Conservation (phyloP, 2,888 invertebrate species). For the Orthonevra nobilis region DNA sequence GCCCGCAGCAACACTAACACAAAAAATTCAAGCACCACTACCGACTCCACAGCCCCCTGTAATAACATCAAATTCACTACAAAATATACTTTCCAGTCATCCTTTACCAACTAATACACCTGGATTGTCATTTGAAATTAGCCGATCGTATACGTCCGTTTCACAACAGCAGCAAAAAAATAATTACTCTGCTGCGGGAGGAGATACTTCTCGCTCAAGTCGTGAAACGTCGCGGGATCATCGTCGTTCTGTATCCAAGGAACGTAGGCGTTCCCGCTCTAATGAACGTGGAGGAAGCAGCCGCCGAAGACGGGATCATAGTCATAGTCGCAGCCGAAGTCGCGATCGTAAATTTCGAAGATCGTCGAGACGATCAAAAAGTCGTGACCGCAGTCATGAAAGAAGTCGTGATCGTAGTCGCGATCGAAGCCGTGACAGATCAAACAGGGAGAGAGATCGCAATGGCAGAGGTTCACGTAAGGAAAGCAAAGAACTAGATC, state of each 20-base stretch:
- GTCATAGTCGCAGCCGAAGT: constrained; percentile 77
- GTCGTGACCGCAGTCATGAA: constrained; percentile 77
- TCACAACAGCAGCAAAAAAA: constrained; percentile 57
- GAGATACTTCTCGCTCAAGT: constrained; percentile 20
- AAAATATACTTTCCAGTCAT: constrained; percentile 74
- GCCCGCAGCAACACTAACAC: constrained; percentile 71
- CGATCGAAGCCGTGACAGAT: constrained; percentile 78
- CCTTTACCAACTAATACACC: constrained; percentile 75
- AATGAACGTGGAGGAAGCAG: constrained; percentile 76
- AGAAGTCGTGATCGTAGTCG: constrained; percentile 80
- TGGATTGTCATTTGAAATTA: constrained; percentile 77
- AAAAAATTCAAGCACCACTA: constrained; percentile 34
- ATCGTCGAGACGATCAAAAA: constrained; percentile 73
- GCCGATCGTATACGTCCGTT: constrained; percentile 46
- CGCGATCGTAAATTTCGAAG: constrained; percentile 80
- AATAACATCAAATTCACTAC: constrained; percentile 76
- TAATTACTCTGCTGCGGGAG: constrained; percentile 1
- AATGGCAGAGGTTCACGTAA: constrained; percentile 75
- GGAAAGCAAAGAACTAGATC: constrained; percentile 30
- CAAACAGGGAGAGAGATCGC: constrained; percentile 80
- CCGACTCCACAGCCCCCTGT: constrained; percentile 78
- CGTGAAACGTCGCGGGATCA: constrained; percentile 72
- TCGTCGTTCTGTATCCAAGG: constrained; percentile 77
- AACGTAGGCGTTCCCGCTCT: constrained; percentile 77
- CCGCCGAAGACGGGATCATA: constrained; percentile 80